Evolutionary conservation across 53 echinoderm and acorn worm genomes (phyloP), one percentile per base, ranked within the genome.

Genomic region (Echinarachnius parma): DNA sequence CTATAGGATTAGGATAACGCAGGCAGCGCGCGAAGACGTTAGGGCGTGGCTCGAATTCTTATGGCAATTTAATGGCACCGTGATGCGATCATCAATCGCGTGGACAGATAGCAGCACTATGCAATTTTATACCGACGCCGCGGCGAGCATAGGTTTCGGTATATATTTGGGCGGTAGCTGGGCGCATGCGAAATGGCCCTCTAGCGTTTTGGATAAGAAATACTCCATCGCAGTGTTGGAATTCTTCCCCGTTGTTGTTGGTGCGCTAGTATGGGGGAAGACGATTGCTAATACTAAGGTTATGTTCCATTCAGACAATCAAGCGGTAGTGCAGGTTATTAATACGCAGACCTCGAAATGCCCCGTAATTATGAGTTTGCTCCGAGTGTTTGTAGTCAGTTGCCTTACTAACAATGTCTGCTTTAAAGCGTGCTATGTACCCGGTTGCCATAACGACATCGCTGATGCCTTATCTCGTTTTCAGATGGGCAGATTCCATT

Each of bases 221-320:
- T 50, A 46, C 21, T 84, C 84, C 9, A 84, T 84, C 18, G 79
- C 63, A 2, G 53, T 42, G 13, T 78, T 72, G 20, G 75, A 84
- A 23, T 48, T 83, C 16, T 78, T 63, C 37, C 84, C 84, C 4
- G 66, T 76, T 20, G 64, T 81, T 13, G 62, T 61, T 1, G 37
- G 64, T 7, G 67, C 77, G 4, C 46, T 31, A 7, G 10, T 83
- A 18, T 75, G 83, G 83, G 77, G 67, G 3, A 2, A 18, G 26
- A 28, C 18, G 1, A 15, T 83, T 7, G 31, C 66, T 18, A 64
- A 76, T 21, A 46, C 34, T 32, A 66, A 70, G 13, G 77, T 76
- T 5, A 1, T 58, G 21, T 77, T 83, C 32, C 48, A 66, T 45
- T 83, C 59, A 11, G 83, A 83, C 47, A 83, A 83, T 29, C 58